These are phyloP conservation scores for Cryptosula pallasiana DNA, from an alignment of 2,888 invertebrate genomes.

Conservation along the genomic window DNA sequence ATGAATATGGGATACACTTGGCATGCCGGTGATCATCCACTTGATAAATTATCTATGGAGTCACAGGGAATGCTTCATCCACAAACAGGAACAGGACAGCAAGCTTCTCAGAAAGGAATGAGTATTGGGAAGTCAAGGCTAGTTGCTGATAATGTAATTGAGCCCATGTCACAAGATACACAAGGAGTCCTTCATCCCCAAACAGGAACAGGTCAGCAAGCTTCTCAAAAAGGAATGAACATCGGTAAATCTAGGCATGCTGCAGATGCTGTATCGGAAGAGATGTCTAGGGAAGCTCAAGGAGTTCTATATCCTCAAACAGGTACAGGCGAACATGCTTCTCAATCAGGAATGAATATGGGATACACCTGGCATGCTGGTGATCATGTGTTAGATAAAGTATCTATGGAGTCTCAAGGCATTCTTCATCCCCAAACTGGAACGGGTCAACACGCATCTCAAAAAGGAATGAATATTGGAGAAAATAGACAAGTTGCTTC, in stretches of 20 bases:
- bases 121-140: constrained; percentile 25
- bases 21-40: neutral
- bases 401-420: neutral
- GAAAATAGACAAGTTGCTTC: neutral
- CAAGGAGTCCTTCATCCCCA: neutral
- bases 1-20: neutral
- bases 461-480: constrained; percentile 16
- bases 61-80: neutral
- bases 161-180: neutral
- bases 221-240: constrained; percentile 9
- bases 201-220: neutral
- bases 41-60: neutral
- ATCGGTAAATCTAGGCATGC: neutral
- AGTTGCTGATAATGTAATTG: neutral
- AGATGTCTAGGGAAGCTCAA: neutral
- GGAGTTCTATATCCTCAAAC: neutral
- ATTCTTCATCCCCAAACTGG: neutral
- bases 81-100: neutral
- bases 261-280: constrained; percentile 25
- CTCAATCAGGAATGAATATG: constrained; percentile 6
- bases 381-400: neutral
- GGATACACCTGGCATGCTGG: neutral
- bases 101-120: neutral
- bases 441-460: constrained; percentile 1
- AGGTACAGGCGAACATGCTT: constrained; percentile 31